These are phyloP conservation scores for Hippocampus zosterae DNA, from an alignment of 2,113 vertebrate genomes.

Conservation along the genomic window DNA sequence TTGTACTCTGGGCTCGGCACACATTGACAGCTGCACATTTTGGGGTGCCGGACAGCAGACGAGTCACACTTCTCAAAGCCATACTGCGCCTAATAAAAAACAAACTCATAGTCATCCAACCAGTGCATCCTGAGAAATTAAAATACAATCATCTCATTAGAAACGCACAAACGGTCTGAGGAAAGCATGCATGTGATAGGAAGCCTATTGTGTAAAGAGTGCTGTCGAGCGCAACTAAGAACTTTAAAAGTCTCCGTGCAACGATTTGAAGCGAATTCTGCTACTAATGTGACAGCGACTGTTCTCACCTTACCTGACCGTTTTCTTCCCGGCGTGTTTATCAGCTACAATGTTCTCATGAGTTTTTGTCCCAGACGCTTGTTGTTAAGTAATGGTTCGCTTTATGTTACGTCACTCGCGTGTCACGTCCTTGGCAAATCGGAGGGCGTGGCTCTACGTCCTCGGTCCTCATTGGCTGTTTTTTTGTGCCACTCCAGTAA, in stretches of 20 bases:
- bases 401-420: constrained; percentile 36
- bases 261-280: not conserved
- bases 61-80: constrained; percentile 61
- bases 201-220: not conserved
- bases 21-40: constrained; percentile 35
- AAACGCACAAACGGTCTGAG: too few relatives aligned
- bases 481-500: not conserved
- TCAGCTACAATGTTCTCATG: not conserved
- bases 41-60: constrained; percentile 50
- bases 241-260: not conserved
- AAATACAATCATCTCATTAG: not conserved
- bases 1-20: constrained; percentile 62
- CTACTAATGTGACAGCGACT: not conserved
- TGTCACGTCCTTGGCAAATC: constrained; percentile 2
- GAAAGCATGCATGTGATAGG: not conserved
- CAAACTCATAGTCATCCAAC: not conserved
- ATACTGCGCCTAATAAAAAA: constrained; percentile 41
- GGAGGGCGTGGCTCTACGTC: constrained; percentile 19
- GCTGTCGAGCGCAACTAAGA: not conserved
- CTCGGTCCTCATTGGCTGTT: constrained; percentile 40
- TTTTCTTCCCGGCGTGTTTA: not conserved
- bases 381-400: constrained; percentile 34
- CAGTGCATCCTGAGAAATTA: not conserved
- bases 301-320: constrained; percentile 17
- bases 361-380: not conserved